These are phyloP conservation scores for Tenebrio molitor DNA, from an alignment of 1,140 invertebrate genomes.

Conservation along the genomic window DNA sequence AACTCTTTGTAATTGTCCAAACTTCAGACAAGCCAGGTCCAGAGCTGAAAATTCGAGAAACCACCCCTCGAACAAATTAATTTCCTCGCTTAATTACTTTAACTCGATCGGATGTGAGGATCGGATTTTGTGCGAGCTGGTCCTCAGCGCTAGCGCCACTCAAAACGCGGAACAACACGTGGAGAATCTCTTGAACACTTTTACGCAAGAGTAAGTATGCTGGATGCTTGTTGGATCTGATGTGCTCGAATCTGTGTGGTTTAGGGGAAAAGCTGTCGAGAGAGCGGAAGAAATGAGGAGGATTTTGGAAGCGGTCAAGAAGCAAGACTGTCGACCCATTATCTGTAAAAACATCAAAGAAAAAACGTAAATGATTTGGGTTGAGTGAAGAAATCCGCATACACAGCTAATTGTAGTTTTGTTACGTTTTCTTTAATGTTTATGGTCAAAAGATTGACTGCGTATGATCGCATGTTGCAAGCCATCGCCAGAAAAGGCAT, in stretches of 20 bases:
- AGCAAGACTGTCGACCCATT: constrained; percentile 52
- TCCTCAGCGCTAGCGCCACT: constrained; percentile 58
- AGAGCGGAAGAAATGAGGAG: constrained; percentile 54
- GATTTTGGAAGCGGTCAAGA: constrained; percentile 57
- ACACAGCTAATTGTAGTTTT: no score
- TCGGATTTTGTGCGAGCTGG: constrained; percentile 63
- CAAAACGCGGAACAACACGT: constrained; percentile 58
- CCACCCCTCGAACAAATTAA: constrained; percentile 50
- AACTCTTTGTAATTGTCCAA: background rate
- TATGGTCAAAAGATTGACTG: no score
- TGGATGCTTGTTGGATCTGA: constrained; percentile 19
- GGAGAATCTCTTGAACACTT: constrained; percentile 60
- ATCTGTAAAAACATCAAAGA: constrained; percentile 54
- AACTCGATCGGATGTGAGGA: constrained; percentile 64
- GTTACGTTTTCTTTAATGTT: no score
- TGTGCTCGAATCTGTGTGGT: no score
- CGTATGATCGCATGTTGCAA: no score
- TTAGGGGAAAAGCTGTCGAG: constrained; percentile 38
- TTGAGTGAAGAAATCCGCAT: no score
- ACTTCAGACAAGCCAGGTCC: constrained; percentile 51
- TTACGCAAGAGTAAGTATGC: constrained; percentile 60
- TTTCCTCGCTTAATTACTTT: constrained; percentile 56
- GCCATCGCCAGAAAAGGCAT: no score
- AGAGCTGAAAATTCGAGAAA: constrained; percentile 49
- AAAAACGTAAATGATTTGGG: constrained; percentile 10